phyloP scores from a whole-genome alignment of 2,888 invertebrate species.

The Eurois occulta region DNA sequence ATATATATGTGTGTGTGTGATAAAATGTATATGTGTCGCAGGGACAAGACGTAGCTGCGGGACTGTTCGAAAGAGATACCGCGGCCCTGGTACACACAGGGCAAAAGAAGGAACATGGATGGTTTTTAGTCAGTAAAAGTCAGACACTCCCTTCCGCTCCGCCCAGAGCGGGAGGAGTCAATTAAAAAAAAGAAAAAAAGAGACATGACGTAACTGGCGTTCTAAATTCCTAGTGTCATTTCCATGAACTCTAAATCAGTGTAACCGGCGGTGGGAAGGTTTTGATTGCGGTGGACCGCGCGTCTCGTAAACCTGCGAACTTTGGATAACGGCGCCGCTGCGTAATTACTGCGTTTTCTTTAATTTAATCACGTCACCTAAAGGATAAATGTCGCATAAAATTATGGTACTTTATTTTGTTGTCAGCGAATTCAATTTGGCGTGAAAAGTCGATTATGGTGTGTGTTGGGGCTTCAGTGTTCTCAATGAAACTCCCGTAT shows the following conservation, averaged over 20 bases:
- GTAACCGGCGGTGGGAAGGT: slow-evolving; percentile 73
- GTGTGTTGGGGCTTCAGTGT: too few relatives aligned
- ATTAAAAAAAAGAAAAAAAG: too few relatives aligned
- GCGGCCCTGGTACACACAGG: too few relatives aligned
- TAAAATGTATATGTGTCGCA: too few relatives aligned
- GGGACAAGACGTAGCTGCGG: too few relatives aligned
- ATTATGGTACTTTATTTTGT: slow-evolving; percentile 27
- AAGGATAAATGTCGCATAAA: slow-evolving; percentile 14
- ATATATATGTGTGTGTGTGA: too few relatives aligned
- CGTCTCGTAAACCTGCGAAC: slow-evolving; percentile 77
- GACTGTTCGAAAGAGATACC: too few relatives aligned
- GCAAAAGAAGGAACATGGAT: too few relatives aligned
- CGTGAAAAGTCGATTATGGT: not conserved
- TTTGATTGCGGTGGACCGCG: slow-evolving; percentile 84
- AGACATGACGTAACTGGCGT: not conserved
- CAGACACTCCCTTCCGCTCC: too few relatives aligned
- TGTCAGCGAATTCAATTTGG: slow-evolving; percentile 11
- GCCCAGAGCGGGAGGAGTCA: too few relatives aligned
- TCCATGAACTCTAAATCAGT: slow-evolving; percentile 67
- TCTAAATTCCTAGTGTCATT: slow-evolving; percentile 17
- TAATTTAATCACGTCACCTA: slow-evolving; percentile 70
- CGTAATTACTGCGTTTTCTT: slow-evolving; percentile 81
- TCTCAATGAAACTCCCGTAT: too few relatives aligned
- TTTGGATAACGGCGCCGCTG: slow-evolving; percentile 73
- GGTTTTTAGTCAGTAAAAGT: too few relatives aligned